Conservation (phyloP, 2,888 invertebrate species). For the Crossocerus cetratus region DNA sequence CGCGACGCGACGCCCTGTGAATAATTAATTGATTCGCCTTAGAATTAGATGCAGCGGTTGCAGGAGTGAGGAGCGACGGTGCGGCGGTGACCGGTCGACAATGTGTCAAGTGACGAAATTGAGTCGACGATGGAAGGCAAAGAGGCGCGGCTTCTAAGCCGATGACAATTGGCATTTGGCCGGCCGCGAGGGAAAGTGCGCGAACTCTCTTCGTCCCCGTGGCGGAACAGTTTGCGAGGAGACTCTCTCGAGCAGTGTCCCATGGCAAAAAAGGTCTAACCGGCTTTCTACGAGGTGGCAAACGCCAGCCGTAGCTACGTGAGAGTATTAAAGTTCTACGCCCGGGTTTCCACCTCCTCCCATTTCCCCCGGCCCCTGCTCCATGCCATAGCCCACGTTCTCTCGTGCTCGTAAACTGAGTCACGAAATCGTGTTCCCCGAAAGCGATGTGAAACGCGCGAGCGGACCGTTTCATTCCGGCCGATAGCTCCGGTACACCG, state of each 20-base stretch:
- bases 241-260: slow-evolving; percentile 32
- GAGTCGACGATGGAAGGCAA: too few species aligned
- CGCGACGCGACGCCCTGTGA: too few species aligned
- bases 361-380: too few species aligned
- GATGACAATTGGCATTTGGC: slow-evolving; percentile 46
- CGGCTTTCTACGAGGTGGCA: slow-evolving; percentile 49
- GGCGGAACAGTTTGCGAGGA: too few species aligned
- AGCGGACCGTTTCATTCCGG: not conserved
- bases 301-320: slow-evolving; percentile 16
- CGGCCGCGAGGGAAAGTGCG: slow-evolving; percentile 63
- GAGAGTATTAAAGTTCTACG: slow-evolving; percentile 10
- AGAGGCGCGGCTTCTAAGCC: too few species aligned
- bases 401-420: slow-evolving; percentile 1
- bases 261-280: slow-evolving; percentile 48
- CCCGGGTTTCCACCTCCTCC: too few species aligned
- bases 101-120: too few species aligned
- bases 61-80: too few species aligned
- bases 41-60: too few species aligned
- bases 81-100: too few species aligned
- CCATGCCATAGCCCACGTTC: not conserved
- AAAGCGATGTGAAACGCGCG: slow-evolving; percentile 2
- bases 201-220: slow-evolving; percentile 51
- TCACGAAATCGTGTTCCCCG: slow-evolving; percentile 9
- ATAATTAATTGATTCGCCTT: too few species aligned
- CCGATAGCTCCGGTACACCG: too few species aligned